Percentiles rank a stretch among this genome's conserved stretches.
Conservation (phyloP, 2,113 vertebrate genomes). For the Ranitomeya imitator region DNA sequence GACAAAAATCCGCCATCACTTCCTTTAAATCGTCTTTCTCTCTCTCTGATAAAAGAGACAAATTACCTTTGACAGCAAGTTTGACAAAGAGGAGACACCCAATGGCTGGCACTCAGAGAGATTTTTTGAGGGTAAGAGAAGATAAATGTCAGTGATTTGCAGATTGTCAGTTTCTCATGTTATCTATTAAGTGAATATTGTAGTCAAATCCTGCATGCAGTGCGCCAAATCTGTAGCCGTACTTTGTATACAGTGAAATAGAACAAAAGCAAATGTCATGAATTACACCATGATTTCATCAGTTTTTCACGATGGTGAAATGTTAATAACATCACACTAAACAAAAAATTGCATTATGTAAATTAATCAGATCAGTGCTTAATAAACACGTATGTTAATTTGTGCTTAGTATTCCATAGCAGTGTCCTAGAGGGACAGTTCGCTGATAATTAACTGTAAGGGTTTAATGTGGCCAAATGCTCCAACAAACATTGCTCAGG, state of each 20-base stretch:
- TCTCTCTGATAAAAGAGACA: too few relatives aligned
- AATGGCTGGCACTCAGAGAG: too few relatives aligned
- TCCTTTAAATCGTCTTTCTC: too few relatives aligned
- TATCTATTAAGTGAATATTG: not conserved
- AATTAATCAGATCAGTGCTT: not conserved
- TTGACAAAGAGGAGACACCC: too few relatives aligned
- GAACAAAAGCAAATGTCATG: not conserved
- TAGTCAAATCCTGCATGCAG: not conserved
- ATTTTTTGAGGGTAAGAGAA: too few relatives aligned
- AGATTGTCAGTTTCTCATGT: too few relatives aligned
- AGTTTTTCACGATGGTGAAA: not conserved
- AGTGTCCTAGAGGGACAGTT: not conserved
- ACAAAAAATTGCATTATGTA: not conserved
- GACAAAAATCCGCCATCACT: too few relatives aligned
- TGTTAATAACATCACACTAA: not conserved
- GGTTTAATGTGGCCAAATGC: not conserved
- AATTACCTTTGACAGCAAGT: too few relatives aligned
- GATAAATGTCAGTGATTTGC: too few relatives aligned
- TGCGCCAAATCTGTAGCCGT: not conserved
- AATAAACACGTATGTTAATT: not conserved
- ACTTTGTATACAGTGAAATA: not conserved
- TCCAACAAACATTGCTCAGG: not conserved
- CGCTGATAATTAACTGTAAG: not conserved
- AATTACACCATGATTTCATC: not conserved
- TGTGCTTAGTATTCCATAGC: not conserved